phyloP scores from a whole-genome alignment of 2,888 invertebrate species.

The Abrostola triplasia region DNA sequence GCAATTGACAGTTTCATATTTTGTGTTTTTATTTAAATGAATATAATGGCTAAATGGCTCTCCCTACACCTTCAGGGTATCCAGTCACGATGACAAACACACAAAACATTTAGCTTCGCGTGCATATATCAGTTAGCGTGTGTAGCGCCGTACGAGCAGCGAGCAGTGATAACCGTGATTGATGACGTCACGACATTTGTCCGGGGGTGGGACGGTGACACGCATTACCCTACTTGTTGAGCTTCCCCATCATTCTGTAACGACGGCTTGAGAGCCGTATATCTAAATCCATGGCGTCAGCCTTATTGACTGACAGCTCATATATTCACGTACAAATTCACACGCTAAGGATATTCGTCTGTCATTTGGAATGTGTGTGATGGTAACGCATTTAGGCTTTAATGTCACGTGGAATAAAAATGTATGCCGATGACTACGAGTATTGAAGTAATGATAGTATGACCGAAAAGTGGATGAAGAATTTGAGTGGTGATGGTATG shows the following conservation, averaged over 20 bases:
- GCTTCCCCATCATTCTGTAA: slow-evolving; percentile 44
- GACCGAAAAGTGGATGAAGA: too few species aligned
- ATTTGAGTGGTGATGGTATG: too few species aligned
- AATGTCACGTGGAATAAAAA: too few species aligned
- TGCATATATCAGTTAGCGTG: slow-evolving; percentile 49
- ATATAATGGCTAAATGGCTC: too few species aligned
- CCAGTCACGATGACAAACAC: neutral
- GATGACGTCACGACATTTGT: slow-evolving; percentile 76
- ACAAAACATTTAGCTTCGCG: slow-evolving; percentile 19
- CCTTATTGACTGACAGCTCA: slow-evolving; percentile 54
- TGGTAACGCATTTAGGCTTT: neutral
- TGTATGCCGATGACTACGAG: neutral
- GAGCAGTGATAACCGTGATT: slow-evolving; percentile 81
- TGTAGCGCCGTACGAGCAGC: slow-evolving; percentile 58
- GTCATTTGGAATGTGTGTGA: slow-evolving; percentile 27
- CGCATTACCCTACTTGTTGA: slow-evolving; percentile 70
- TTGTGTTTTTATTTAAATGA: too few species aligned
- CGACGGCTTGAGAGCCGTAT: slow-evolving; percentile 46
- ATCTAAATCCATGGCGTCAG: slow-evolving; percentile 53
- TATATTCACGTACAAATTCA: slow-evolving; percentile 44
- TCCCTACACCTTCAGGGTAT: too few species aligned
- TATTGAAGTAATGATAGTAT: too few species aligned
- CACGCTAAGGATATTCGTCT: slow-evolving; percentile 33
- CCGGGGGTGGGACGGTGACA: slow-evolving; percentile 42
- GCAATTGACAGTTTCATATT: too few species aligned